A percentile compares a stretch with the other conserved stretches of the same genome.
Evolutionary conservation across 1,140 invertebrate genomes (phyloP).

Genomic region (Diploscapter pachys): DNA sequence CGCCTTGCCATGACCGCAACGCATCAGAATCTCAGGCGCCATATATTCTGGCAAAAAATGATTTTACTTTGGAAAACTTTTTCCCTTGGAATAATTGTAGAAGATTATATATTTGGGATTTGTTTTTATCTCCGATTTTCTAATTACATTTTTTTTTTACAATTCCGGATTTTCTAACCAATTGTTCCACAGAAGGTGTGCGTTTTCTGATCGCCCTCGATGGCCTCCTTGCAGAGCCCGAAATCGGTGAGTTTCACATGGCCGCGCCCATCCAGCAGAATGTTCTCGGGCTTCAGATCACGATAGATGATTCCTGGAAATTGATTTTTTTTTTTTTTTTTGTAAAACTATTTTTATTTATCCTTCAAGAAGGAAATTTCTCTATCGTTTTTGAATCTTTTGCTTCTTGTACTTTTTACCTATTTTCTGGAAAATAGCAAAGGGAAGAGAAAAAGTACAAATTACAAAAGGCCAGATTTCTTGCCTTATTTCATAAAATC

Average conservation of each 20-base stretch:
- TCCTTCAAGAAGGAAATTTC: background rate
- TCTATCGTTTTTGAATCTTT: too few relatives aligned
- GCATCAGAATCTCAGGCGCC: constrained; percentile 94
- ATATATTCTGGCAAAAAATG: constrained; percentile 62
- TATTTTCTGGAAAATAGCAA: too few relatives aligned
- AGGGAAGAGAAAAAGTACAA: too few relatives aligned
- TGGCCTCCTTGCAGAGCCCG: constrained; percentile 96
- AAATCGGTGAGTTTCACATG: constrained; percentile 99
- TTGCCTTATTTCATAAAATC: background rate
- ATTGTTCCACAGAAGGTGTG: constrained; percentile 99
- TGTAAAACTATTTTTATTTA: too few relatives aligned
- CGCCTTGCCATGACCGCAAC: constrained; percentile 94
- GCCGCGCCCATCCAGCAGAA: constrained; percentile 81
- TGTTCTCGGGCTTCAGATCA: constrained; percentile 98
- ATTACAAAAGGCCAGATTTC: too few relatives aligned
- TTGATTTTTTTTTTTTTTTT: background rate
- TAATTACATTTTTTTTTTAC: too few relatives aligned
- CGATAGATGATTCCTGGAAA: constrained; percentile 81
- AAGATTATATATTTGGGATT: too few relatives aligned
- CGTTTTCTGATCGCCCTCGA: constrained; percentile 87
- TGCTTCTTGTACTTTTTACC: too few relatives aligned
- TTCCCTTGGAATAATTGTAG: too few relatives aligned
- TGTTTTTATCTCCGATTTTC: too few relatives aligned
- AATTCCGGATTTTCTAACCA: constrained; percentile 21
- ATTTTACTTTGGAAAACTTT: too few relatives aligned